Conservation (phyloP, 2,888 invertebrate species). For the Sesia apiformis region DNA sequence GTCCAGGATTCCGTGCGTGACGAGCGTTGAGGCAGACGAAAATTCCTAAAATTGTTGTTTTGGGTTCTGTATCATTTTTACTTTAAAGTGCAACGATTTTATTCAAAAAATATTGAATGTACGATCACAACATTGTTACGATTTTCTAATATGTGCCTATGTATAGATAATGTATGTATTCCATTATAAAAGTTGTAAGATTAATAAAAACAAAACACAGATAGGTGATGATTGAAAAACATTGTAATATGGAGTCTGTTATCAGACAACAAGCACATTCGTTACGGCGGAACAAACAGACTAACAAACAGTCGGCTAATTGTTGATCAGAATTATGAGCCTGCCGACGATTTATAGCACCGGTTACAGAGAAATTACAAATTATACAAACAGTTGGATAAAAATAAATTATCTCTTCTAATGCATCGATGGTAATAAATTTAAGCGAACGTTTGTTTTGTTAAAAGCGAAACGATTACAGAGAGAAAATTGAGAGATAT, state of each 20-base stretch:
- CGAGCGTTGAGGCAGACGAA: too few relatives aligned
- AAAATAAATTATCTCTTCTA: not conserved
- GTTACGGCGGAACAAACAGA: conserved; percentile 10
- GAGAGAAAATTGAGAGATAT: too few relatives aligned
- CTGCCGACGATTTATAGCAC: conserved; percentile 3
- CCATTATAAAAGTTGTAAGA: not conserved
- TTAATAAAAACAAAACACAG: conserved; percentile 11
- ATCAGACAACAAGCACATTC: conserved; percentile 9
- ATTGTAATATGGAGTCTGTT: conserved; percentile 19
- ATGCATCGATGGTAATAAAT: not conserved
- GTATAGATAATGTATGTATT: not conserved
- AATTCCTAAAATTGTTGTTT: too few relatives aligned
- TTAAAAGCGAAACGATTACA: too few relatives aligned
- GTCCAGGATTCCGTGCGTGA: too few relatives aligned
- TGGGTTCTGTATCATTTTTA: too few relatives aligned
- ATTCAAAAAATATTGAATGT: too few relatives aligned
- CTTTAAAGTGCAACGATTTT: too few relatives aligned
- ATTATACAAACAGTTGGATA: not conserved
- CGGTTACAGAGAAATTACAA: not conserved
- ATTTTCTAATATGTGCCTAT: too few relatives aligned
- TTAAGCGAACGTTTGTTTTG: not conserved
- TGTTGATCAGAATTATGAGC: not conserved
- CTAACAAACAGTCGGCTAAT: conserved; percentile 4
- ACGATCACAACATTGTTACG: too few relatives aligned
- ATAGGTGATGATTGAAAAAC: conserved; percentile 20